Conservation (phyloP, 2,888 invertebrate genomes). For the Cotesia congregata region DNA sequence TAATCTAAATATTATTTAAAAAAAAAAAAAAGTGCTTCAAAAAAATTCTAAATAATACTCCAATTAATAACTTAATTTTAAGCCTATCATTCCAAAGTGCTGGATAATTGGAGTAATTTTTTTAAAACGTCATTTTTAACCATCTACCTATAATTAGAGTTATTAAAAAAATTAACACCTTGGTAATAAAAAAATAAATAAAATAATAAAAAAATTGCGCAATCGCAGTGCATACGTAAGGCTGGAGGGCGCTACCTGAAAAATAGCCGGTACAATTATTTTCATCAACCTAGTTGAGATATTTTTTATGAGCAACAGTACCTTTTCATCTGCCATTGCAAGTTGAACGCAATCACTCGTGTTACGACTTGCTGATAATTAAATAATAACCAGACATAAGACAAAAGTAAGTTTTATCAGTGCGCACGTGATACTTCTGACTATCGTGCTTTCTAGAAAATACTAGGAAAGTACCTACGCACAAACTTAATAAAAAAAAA, state of each 20-base stretch:
- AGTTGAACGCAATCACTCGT: not conserved
- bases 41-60: too few species aligned
- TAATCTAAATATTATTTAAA: too few species aligned
- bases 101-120: too few species aligned
- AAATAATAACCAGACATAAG: too few species aligned
- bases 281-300: too few species aligned
- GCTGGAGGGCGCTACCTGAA: constrained; percentile 37
- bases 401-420: not conserved
- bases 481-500: not conserved
- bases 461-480: not conserved
- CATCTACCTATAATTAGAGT: too few species aligned
- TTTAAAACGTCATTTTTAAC: too few species aligned
- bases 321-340: not conserved
- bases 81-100: too few species aligned
- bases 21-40: too few species aligned
- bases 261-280: not conserved
- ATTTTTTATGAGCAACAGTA: not conserved
- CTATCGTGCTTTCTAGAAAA: not conserved
- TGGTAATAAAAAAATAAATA: not conserved
- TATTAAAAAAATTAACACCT: too few species aligned
- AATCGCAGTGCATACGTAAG: constrained; percentile 23
- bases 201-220: constrained; percentile 27
- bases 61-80: too few species aligned
- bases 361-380: too few species aligned
- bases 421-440: not conserved